Percentiles rank a stretch among this genome's conserved stretches.
phyloP scores from a whole-genome alignment of 2,888 invertebrate genomes.

The Halocaridina rubra region DNA sequence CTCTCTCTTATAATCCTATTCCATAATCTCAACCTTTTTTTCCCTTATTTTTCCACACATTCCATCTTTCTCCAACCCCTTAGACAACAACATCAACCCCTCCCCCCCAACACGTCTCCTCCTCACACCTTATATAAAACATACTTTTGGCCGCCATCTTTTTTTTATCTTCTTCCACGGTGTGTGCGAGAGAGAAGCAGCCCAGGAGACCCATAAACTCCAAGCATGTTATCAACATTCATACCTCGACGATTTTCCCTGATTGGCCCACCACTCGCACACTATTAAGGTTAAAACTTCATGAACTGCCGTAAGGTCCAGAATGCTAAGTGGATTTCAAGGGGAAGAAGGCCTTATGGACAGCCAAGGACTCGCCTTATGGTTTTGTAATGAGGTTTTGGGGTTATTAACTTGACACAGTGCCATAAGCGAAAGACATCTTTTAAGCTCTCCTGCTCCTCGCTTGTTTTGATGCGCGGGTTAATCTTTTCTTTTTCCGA shows the following conservation, averaged over 20 bases:
- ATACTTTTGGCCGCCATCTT: not conserved
- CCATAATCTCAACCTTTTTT: no score
- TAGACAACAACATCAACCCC: no score
- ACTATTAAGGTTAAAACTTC: constrained; percentile 40
- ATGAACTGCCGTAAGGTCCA: not conserved
- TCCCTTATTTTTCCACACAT: no score
- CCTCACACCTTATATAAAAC: no score
- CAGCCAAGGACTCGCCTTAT: not conserved
- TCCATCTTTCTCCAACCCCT: no score
- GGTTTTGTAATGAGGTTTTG: not conserved
- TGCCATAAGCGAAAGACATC: no score
- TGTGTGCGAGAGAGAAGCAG: not conserved
- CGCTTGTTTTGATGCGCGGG: no score
- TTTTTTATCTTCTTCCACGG: not conserved
- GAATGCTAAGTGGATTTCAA: not conserved
- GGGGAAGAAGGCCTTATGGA: not conserved
- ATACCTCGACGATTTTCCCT: constrained; percentile 23
- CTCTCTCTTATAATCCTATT: no score
- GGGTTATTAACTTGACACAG: not conserved
- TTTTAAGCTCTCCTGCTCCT: no score
- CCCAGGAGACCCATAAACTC: constrained; percentile 14
- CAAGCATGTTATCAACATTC: constrained; percentile 34
- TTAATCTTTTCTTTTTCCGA: no score
- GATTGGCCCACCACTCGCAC: constrained; percentile 17
- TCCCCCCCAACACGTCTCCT: no score